Conservation (phyloP, 2,113 vertebrate genomes). For the Meriones unguiculatus region DNA sequence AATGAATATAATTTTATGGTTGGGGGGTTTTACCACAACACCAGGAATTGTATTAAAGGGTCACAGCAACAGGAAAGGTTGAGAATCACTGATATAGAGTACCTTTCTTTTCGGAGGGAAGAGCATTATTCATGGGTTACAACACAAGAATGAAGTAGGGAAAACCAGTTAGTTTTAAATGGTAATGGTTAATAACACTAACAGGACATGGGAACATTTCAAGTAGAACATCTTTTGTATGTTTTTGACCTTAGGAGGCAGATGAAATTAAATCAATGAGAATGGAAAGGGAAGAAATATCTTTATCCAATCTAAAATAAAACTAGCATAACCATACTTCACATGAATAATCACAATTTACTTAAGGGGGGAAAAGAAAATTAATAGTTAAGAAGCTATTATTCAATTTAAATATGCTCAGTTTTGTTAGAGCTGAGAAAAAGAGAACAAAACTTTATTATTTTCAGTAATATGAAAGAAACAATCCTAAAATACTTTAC, state of each 20-base stretch:
- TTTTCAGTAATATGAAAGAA: not conserved
- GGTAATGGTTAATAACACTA: not conserved
- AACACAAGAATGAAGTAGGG: not conserved
- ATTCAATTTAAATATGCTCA: not conserved
- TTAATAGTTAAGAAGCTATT: not conserved
- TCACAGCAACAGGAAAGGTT: not conserved
- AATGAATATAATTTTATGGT: not conserved
- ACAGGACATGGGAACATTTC: slow-evolving; percentile 12
- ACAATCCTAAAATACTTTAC: slow-evolving; percentile 17
- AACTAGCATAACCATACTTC: slow-evolving; percentile 25
- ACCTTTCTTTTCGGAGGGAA: not conserved
- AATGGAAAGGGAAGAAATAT: not conserved
- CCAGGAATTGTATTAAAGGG: not conserved
- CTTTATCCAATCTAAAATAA: slow-evolving; percentile 24
- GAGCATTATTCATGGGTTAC: not conserved
- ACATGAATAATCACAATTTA: slow-evolving; percentile 19
- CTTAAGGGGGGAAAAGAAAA: slow-evolving; percentile 36
- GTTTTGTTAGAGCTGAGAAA: not conserved
- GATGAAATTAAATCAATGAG: slow-evolving; percentile 24
- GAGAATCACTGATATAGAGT: not conserved
- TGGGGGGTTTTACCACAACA: not conserved
- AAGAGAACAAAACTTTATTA: not conserved
- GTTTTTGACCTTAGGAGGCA: slow-evolving; percentile 38
- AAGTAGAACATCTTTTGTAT: not conserved
- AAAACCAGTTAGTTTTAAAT: slow-evolving; percentile 12